Conservation (phyloP, 2,113 vertebrate genomes). For the Chionomys nivalis region DNA sequence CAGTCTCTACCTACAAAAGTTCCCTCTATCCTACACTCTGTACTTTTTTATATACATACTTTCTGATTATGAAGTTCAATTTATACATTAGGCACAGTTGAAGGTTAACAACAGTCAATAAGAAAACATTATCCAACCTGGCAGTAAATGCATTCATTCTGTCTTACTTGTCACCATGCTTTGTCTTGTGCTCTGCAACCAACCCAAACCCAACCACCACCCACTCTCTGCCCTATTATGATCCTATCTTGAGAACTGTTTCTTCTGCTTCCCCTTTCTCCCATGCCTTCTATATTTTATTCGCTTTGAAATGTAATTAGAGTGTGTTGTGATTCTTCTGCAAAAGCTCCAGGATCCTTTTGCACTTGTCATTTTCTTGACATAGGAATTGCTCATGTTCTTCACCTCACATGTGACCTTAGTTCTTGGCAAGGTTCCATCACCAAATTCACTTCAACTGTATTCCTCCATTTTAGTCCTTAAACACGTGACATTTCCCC, state of each 20-base stretch:
- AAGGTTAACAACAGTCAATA: neutral
- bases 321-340: neutral
- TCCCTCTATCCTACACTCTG: neutral
- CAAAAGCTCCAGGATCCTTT: accelerated
- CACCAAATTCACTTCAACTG: neutral
- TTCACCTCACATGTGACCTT: neutral
- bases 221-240: neutral
- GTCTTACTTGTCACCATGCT: neutral
- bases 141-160: neutral
- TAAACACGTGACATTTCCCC: neutral
- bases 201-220: neutral
- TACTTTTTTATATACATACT: neutral
- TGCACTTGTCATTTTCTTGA: neutral
- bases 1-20: no score
- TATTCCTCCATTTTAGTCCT: neutral
- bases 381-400: no score
- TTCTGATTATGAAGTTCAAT: neutral
- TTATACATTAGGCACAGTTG: neutral
- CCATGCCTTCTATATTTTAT: neutral
- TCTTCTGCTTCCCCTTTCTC: neutral
- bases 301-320: neutral
- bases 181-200: neutral
- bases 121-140: neutral
- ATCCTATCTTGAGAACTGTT: neutral
- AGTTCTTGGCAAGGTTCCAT: neutral